Evolutionary conservation across 2,888 invertebrate species (phyloP), one percentile per base, ranked within the genome.

Genomic region (Octonoba sinensis): DNA sequence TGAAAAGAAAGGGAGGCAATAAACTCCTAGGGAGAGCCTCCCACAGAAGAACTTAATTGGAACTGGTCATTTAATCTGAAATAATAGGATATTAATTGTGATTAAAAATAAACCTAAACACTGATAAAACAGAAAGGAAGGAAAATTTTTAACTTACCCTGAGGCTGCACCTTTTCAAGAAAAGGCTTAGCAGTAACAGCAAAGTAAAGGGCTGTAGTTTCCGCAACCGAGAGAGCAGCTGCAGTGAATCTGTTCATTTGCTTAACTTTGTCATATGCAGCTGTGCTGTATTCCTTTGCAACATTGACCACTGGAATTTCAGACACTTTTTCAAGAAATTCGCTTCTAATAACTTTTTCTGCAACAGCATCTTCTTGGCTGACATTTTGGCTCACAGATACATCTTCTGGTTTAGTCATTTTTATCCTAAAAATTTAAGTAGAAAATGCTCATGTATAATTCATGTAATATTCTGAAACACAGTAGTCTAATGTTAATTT

Each of bases 231-330:
- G 56, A 88, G 85, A 1, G 89, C 87, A 49, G 86, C 85, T 36
- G 86, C 85, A 22, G 88, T 84, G 22, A 88, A 78, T 0, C 87
- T 87, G 75, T 85, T 86, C 22, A 62, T 22, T 1, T 87, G 64
- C 91, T 94, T 95, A 62, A 96, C 92, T 87, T 89, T 93, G 82
- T 90, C 90, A 88, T 96, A 96, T 71, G 94, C 89, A 86, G 91
- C 92, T 87, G 93, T 93, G 0, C 94, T 94, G 79, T 93, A 92
- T 74, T 91, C 91, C 86, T 94, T 92, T 62, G 95, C 92, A 54
- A 93, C 92, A 87, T 93, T 94, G n/a, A 96, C 93, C 73, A 96
- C 92, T 0, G 96, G 96, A 66, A 96, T 91, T 85, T 92, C 92
- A 12, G 92, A 91, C 59, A 96, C 92, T 84, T 95, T 91, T 65